Base-by-base conservation (phyloP, 1,140 invertebrate species). In the Caenorhabditis remanei region DNA sequence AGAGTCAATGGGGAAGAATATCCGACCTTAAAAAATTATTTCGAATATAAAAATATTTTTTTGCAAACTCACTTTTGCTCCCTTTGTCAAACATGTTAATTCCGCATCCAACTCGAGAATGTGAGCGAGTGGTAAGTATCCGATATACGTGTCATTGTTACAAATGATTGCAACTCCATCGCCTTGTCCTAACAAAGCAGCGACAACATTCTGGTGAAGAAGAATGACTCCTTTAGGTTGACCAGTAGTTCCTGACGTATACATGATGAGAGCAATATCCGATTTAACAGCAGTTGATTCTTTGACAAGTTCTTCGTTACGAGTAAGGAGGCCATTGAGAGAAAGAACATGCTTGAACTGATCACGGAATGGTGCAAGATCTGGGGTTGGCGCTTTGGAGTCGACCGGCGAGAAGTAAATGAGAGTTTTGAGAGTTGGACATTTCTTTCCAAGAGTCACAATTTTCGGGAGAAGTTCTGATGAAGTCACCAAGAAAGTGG, bases 181-280 rank as follows among this genome's bases (percentile, higher is more conserved):
- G 4, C 65, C 83, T 63, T 88, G 83, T 55, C 85, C 85, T 5
- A 55, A 43, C 40, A 75, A 9, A 53, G 85, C 85, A 75, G 85
- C 63, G 19, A 86, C 85, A n/a, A 86, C 67, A 21, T 86, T 86
- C 24, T 86, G 85, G 48, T 86, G 85, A 61, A 96, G 95, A 40
- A 92, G 89, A 55, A 91, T 90, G 19, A 91, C 90, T 53, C 93
- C 93, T 93, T 86, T 86, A 6, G 85, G 61, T 8, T 61, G 56
- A 2, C 85, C 85, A 19, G 85, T 86, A 4, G 85, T 86, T n/a
- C 85, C 85, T 9, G 85, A 86, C 4, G 85, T 86, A 50, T 86
- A 86, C 85, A 86, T 86, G 16, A 86, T 86, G 14, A 86, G 50
- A 48, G 85, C 85, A 21, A 86, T 79, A 41, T 86, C 85, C 2